Base-by-base conservation (phyloP, 2,888 invertebrate genomes). In the Gastracanthus pulcherrimus region DNA sequence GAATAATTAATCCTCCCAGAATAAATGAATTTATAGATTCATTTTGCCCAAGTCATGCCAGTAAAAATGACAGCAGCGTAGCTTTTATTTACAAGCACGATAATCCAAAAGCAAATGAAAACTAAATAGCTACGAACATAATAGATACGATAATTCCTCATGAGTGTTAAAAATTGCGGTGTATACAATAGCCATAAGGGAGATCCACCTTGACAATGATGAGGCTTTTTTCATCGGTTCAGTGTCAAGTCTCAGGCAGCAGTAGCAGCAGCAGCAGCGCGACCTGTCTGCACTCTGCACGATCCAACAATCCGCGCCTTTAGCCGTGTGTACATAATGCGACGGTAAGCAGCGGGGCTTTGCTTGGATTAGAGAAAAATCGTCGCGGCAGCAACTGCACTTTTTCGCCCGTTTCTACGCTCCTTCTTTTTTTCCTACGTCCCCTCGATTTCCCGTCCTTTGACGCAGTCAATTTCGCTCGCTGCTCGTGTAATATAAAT, bases 181-280 rank as follows among this genome's bases (percentile, higher is more conserved):
- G 11, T 26, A 9, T 23, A 26, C 23, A 51, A 55, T 9, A 55
- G 55, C 26, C 55, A n/a, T n/a, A n/a, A n/a, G n/a, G 34, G 19
- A 16, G 45, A n/a, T 45, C 41, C 41, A 45, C 29, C 45, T 67
- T 67, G 45, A 41, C 45, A 41, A 67, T 45, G 36, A 29, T 38
- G 6, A 26, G 29, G 67, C 67, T 67, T 67, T n/a, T n/a, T 67
- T 23, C 67, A 38, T 41, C 45, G 41, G 45, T 67, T 67, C 67
- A 45, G 45, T 41, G 45, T 67, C 67, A n/a, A 3, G n/a, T 45
- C n/a, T 45, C 16, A 3, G 16, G 45, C 45, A 1, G 7, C 13
- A 16, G n/a, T 45, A 45, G 45, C 45, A n/a, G 16, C n/a, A 16
- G 9, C 13, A 45, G 3, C n/a, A 45, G n/a, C n/a, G n/a, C n/a